Conservation (phyloP, 2,888 invertebrate genomes). For the Sphaeridia pumilis region DNA sequence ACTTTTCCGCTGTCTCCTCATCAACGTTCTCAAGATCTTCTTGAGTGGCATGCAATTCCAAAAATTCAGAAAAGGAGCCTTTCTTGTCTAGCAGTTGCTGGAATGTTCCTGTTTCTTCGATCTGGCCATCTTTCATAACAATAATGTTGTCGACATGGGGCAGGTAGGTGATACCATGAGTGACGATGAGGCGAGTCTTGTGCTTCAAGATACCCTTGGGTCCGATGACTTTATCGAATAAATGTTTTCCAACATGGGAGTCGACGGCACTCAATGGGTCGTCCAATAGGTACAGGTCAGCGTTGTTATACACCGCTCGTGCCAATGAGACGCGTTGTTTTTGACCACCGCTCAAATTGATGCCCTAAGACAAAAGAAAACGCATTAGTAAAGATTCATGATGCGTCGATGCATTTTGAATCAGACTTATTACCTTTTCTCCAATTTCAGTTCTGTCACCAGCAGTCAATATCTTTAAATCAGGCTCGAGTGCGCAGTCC, state of each 20-base stretch:
- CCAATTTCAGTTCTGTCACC: slow-evolving; percentile 97
- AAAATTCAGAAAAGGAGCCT: slow-evolving; percentile 59
- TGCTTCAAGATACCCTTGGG: slow-evolving; percentile 56
- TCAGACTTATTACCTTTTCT: slow-evolving; percentile 55
- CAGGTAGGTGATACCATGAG: slow-evolving; percentile 86
- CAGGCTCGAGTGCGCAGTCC: slow-evolving; percentile 79
- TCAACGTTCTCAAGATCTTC: slow-evolving; percentile 38
- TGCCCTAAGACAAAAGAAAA: slow-evolving; percentile 45
- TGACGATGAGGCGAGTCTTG: slow-evolving; percentile 78
- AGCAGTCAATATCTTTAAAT: slow-evolving; percentile 86
- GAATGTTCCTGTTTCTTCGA: slow-evolving; percentile 84
- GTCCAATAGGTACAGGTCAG: slow-evolving; percentile 46
- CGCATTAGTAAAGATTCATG: background rate
- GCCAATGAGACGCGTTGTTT: slow-evolving; percentile 59
- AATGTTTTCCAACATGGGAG: slow-evolving; percentile 93
- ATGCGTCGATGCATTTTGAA: no score
- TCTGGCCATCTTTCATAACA: slow-evolving; percentile 73
- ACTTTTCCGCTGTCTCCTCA: slow-evolving; percentile 9
- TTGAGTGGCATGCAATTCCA: slow-evolving; percentile 47
- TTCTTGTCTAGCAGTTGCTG: slow-evolving; percentile 73
- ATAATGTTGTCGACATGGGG: slow-evolving; percentile 81
- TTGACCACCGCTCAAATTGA: slow-evolving; percentile 67
- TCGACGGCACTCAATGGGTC: slow-evolving; percentile 43
- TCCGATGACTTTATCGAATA: slow-evolving; percentile 87
- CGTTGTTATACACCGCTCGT: slow-evolving; percentile 42